Base-by-base conservation (phyloP, 2,888 invertebrate genomes). In the Leucophora obtusa region DNA sequence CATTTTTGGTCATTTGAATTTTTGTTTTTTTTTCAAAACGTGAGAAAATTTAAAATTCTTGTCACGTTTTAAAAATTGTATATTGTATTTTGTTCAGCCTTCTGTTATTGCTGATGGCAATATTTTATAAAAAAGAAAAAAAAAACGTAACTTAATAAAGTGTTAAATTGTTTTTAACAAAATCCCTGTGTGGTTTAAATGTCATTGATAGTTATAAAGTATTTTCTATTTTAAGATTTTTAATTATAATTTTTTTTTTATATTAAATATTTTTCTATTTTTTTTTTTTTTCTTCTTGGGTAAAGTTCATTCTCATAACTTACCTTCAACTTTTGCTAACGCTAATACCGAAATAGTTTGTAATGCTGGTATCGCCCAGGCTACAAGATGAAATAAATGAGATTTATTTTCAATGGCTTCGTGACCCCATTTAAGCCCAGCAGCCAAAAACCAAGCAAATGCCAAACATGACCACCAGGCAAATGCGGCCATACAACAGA, bases 381-480 rank as follows among this genome's bases (percentile, higher is more conserved):
- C 98, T 73, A 96, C 96, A 86, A 98, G 92, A 93, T 98, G 98
- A 90, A 98, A 98, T 90, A 98, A 97, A 91, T 98, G 97, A 11
- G 98, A 97, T 91, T 98, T 97, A 69, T 97, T 96, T 91, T 98
- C 98, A 87, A 98, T 98, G 47, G 98, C 98, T 92, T 98, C 98
- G 90, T 98, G 97, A 56, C 98, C 98, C 98, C 98, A 98, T 91
- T 98, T 98, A 76, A 98, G 93, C 38, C 98, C 98, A 79, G 98
- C 98, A 53, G 98, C 97, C 87, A 98, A 91, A 91, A 98, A 98
- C 98, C 98, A 98, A 71, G 98, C 98, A 82, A 98, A 92, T 17
- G 98, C 97, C 86, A 98, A 91, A 85, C 98, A 94, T 68, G 98
- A 97, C 98, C 98, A 98, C 98, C 98, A 98, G 87, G 98, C 96